Evolutionary conservation across 2,888 invertebrate genomes (phyloP).

Genomic region (Gerris lacustris): DNA sequence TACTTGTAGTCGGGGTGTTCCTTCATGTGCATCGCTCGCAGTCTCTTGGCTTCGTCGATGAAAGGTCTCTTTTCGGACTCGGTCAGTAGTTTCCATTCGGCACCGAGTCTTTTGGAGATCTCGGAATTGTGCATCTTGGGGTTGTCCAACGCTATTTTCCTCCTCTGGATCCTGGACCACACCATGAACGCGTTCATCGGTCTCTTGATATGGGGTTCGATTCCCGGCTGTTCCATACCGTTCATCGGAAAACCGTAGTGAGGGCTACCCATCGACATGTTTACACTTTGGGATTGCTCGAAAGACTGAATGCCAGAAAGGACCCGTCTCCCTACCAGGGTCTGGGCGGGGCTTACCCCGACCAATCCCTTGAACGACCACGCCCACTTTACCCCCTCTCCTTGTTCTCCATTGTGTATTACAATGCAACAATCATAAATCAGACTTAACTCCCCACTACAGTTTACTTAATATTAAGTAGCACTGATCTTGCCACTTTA

Average conservation of each 20-base stretch:
- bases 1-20: slow-evolving; percentile 87
- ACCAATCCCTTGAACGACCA: slow-evolving; percentile 12
- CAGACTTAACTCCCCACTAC: slow-evolving; percentile 24
- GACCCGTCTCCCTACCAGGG: slow-evolving; percentile 9
- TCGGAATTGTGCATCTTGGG: slow-evolving; percentile 86
- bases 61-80: slow-evolving; percentile 84
- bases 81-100: slow-evolving; percentile 81
- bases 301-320: slow-evolving; percentile 9
- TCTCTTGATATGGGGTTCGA: slow-evolving; percentile 76
- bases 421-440: slow-evolving; percentile 30
- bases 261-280: slow-evolving; percentile 18
- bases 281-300: not conserved
- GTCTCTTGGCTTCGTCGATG: slow-evolving; percentile 85
- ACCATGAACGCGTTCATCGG: slow-evolving; percentile 99
- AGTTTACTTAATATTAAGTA: slow-evolving; percentile 19
- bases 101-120: slow-evolving; percentile 81
- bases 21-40: slow-evolving; percentile 78
- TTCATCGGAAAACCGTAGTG: slow-evolving; percentile 27
- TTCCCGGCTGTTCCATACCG: slow-evolving; percentile 25
- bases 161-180: slow-evolving; percentile 82
- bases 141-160: slow-evolving; percentile 86
- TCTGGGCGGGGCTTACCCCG: slow-evolving; percentile 11
- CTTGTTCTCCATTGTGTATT: slow-evolving; percentile 20
- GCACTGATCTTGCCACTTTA: slow-evolving; percentile 17
- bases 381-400: slow-evolving; percentile 13